Evolutionary conservation across 1,140 invertebrate genomes (phyloP).

Genomic region (Phortica variegata): DNA sequence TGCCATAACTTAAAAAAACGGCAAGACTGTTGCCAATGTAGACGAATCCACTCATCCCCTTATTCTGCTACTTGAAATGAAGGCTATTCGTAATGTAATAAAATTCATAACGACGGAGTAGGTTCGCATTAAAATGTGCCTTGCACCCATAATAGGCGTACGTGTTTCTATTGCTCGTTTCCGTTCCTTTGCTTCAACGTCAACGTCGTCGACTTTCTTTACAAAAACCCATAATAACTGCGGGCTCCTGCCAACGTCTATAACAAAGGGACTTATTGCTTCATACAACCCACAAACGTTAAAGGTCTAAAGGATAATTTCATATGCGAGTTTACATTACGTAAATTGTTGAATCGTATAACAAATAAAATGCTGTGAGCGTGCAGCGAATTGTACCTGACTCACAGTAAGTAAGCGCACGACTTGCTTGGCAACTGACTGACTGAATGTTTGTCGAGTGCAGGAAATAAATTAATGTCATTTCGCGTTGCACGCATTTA

Average conservation of each 20-base stretch:
- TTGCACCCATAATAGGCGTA: slow-evolving; percentile 29
- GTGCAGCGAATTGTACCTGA: slow-evolving; percentile 27
- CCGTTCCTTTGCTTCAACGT: no score
- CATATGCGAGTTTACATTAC: slow-evolving; percentile 37
- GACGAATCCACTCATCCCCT: no score
- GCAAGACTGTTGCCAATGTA: no score
- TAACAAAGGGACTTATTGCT: no score
- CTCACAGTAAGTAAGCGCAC: slow-evolving; percentile 4
- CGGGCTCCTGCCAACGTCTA: no score
- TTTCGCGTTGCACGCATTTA: slow-evolving; percentile 20
- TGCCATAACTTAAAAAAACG: no score
- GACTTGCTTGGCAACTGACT: slow-evolving; percentile 12
- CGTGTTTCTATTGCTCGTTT: slow-evolving; percentile 37
- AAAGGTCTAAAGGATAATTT: slow-evolving; percentile 43
- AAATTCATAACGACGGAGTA: no score
- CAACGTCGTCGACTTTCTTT: slow-evolving; percentile 23
- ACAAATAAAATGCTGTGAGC: slow-evolving; percentile 43
- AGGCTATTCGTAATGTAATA: no score
- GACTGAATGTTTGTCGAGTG: slow-evolving; percentile 30
- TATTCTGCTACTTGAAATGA: no score
- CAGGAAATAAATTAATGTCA: slow-evolving; percentile 41
- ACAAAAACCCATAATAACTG: no score
- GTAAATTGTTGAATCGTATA: slow-evolving; percentile 42
- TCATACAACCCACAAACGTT: slow-evolving; percentile 6
- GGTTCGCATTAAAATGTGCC: no score